Evolutionary conservation across 1,140 invertebrate genomes (phyloP).

Genomic region (Drosophila eugracilis): DNA sequence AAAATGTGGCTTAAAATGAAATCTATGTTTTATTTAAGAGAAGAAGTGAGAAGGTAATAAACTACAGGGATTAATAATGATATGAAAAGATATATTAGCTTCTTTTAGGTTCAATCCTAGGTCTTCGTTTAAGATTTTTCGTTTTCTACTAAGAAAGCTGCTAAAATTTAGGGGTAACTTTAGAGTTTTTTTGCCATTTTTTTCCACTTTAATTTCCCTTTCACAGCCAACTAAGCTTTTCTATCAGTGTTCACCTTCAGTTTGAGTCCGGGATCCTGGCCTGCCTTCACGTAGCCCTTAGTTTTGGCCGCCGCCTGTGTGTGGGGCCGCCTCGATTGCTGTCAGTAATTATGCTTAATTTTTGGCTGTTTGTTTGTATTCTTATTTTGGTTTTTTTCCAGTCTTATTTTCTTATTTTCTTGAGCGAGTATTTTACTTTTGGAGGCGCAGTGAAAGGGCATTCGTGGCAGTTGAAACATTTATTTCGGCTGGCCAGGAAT

Average conservation of each 20-base stretch:
- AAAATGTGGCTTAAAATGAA: background rate
- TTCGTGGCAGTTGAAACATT: conserved; percentile 75
- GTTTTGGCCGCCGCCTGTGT: conserved; percentile 50
- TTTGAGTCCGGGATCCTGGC: conserved; percentile 14
- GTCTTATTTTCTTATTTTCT: conserved; percentile 17
- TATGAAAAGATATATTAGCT: too few species aligned
- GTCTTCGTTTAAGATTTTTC: too few species aligned
- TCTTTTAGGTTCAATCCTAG: too few species aligned
- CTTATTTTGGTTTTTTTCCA: conserved; percentile 17
- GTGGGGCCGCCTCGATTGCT: conserved; percentile 76
- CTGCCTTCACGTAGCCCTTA: conserved; percentile 65
- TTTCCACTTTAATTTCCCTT: background rate
- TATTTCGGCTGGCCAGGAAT: conserved; percentile 60
- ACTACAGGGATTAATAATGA: too few species aligned
- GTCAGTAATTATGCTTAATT: conserved; percentile 82
- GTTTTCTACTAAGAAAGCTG: too few species aligned
- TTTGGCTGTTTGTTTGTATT: conserved; percentile 64
- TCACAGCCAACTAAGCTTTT: background rate
- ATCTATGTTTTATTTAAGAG: background rate
- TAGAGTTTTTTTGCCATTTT: background rate
- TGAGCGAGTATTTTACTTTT: conserved; percentile 21
- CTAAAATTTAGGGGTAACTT: too few species aligned
- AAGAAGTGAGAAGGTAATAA: too few species aligned
- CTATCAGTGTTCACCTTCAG: conserved; percentile 10
- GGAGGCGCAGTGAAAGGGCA: conserved; percentile 65